Evolutionary conservation across 1,140 invertebrate species (phyloP).

Genomic region (Papilio glaucus): DNA sequence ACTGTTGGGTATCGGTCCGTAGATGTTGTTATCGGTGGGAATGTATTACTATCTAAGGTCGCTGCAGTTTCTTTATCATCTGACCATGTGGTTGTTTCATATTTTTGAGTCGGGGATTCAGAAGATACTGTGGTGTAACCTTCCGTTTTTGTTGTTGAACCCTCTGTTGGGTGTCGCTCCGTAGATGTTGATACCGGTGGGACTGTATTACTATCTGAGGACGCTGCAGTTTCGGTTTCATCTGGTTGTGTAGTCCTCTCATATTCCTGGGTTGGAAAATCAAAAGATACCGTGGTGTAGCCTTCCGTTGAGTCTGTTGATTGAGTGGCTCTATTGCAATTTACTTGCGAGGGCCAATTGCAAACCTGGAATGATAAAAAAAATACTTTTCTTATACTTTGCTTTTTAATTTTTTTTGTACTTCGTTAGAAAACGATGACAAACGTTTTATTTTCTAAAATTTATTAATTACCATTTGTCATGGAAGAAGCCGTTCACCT

Average conservation of each 20-base stretch:
- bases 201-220: not conserved
- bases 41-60: too few species aligned
- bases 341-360: constrained; percentile 47
- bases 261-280: constrained; percentile 2
- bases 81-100: not conserved
- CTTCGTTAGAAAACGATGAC: too few species aligned
- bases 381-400: too few species aligned
- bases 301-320: not conserved
- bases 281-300: not conserved
- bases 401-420: too few species aligned
- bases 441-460: too few species aligned
- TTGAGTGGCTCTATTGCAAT: constrained; percentile 40
- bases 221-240: not conserved
- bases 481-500: too few species aligned
- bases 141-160: not conserved
- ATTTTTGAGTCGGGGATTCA: not conserved
- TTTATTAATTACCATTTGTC: too few species aligned
- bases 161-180: constrained; percentile 28
- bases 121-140: not conserved
- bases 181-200: constrained; percentile 20
- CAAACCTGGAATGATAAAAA: constrained; percentile 45
- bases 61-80: not conserved
- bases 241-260: constrained; percentile 7
- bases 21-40: constrained; percentile 11
- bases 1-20: constrained; percentile 5